A percentile compares a stretch with the other conserved stretches of the same genome.
Conservation (phyloP, 2,113 vertebrate species). For the Scomber japonicus region DNA sequence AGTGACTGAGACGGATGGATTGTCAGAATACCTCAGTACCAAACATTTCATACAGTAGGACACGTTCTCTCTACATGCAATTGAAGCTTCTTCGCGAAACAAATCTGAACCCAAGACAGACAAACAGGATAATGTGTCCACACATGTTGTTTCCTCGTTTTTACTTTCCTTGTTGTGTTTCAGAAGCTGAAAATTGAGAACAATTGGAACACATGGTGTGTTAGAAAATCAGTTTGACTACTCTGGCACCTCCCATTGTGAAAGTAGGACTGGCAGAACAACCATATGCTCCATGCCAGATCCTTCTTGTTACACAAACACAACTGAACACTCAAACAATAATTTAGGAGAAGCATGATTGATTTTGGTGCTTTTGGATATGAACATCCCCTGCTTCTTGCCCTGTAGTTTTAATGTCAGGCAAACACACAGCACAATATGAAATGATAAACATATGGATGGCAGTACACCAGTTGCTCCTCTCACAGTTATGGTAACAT, state of each 20-base stretch:
- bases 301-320: conserved; percentile 44
- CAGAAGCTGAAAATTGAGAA: conserved; percentile 61
- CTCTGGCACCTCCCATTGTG: conserved; percentile 69
- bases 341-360: conserved; percentile 44
- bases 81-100: conserved; percentile 68
- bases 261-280: conserved; percentile 76
- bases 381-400: not conserved
- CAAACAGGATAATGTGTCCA: conserved; percentile 35
- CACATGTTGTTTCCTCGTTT: conserved; percentile 8
- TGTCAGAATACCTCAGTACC: conserved; percentile 45
- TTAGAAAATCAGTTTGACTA: conserved; percentile 71
- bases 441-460: not conserved
- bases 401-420: conserved; percentile 19
- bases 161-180: conserved; percentile 40
- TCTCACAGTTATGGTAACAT: not conserved
- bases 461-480: not conserved
- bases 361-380: conserved; percentile 52
- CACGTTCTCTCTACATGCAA: conserved; percentile 44
- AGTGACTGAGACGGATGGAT: conserved; percentile 53
- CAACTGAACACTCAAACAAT: conserved; percentile 17
- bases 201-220: conserved; percentile 72
- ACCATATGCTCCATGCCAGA: conserved; percentile 73
- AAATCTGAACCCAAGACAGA: conserved; percentile 57
- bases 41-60: conserved; percentile 39
- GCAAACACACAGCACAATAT: conserved; percentile 19